phyloP scores from a whole-genome alignment of 2,797 vertebrate species.

The Eidolon dupreanum region DNA sequence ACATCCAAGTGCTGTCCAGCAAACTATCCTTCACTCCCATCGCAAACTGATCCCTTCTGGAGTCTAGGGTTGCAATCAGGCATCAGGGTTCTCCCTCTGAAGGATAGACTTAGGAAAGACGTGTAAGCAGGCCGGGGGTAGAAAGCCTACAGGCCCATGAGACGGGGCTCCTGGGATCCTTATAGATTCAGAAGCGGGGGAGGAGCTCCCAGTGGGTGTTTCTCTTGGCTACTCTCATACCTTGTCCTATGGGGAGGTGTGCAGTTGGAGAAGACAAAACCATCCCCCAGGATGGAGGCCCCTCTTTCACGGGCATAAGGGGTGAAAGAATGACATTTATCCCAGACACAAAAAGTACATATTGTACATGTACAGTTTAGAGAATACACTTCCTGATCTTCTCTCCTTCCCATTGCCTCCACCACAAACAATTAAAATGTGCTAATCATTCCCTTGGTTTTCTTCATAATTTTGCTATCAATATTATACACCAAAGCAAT shows the following conservation, averaged over 20 bases:
- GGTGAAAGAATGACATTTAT: neutral
- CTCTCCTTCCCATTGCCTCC: neutral
- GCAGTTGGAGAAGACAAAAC: neutral
- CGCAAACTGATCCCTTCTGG: too few species aligned
- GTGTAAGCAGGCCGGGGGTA: neutral
- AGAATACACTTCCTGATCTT: neutral
- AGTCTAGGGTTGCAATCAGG: neutral
- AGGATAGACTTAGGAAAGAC: neutral
- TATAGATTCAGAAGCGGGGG: neutral
- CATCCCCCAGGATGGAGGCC: rapidly evolving
- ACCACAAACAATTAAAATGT: neutral
- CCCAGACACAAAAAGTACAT: neutral
- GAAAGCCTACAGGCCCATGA: neutral
- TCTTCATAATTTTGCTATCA: neutral
- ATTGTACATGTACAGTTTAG: neutral
- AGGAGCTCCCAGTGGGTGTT: neutral
- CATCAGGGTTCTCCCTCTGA: neutral
- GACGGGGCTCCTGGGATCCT: neutral
- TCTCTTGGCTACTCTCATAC: neutral
- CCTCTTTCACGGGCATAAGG: neutral
- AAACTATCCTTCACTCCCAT: neutral
- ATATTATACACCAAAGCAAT: neutral
- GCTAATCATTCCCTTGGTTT: neutral
- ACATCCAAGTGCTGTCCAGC: neutral
- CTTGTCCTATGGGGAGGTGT: neutral